Conservation (phyloP, 53 echinoderm and acorn worm genomes). For the Pentamera pediparva region DNA sequence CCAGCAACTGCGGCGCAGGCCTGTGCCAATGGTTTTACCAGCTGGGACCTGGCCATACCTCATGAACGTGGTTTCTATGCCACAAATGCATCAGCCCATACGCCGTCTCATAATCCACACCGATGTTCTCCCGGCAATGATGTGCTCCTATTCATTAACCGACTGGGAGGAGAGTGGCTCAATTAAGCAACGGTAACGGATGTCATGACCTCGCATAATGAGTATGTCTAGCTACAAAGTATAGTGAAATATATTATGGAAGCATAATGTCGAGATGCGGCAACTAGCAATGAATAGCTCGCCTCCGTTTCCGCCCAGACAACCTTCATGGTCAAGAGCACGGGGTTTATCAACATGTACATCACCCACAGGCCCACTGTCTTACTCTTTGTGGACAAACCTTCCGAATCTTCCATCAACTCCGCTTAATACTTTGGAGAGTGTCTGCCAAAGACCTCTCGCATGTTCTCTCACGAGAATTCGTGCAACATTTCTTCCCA, state of each 20-base stretch:
- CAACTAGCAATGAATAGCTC: constrained; percentile 19
- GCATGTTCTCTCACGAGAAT: no score
- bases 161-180: no score
- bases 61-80: constrained; percentile 57
- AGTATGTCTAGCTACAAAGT: no score
- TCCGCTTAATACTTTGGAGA: not conserved
- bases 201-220: no score
- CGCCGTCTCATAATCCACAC: constrained; percentile 36
- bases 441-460: no score
- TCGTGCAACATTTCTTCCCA: not conserved
- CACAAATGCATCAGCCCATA: constrained; percentile 54
- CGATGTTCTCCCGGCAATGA: constrained; percentile 16
- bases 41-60: constrained; percentile 45
- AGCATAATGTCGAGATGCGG: constrained; percentile 18
- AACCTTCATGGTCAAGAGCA: constrained; percentile 15
- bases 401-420: constrained; percentile 15
- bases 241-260: no score
- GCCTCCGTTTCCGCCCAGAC: no score
- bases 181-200: no score
- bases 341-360: no score
- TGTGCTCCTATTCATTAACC: constrained; percentile 40
- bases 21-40: constrained; percentile 30
- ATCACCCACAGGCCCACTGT: constrained; percentile 26
- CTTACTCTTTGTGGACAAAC: no score
- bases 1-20: constrained; percentile 26